A percentile compares a stretch with the other conserved stretches of the same genome.
These are phyloP conservation scores for Aphis craccivora DNA, from an alignment of 1,140 invertebrate species.

Conservation along the genomic window DNA sequence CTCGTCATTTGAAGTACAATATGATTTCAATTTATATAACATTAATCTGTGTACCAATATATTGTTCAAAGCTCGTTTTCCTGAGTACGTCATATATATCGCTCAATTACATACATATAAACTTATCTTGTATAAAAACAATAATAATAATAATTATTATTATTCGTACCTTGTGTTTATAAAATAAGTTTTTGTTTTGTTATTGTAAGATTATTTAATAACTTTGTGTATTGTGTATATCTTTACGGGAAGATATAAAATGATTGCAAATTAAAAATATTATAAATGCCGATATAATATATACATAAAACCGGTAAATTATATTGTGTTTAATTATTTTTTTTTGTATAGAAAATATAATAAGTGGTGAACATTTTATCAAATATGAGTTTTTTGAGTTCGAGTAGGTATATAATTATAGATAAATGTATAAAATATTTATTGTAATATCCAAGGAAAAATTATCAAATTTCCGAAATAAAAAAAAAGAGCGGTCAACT, in stretches of 20 bases:
- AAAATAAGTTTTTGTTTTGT: background rate
- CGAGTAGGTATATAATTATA: too few relatives aligned
- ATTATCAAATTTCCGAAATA: too few relatives aligned
- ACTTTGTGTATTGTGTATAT: background rate
- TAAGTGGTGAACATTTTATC: background rate
- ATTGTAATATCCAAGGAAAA: too few relatives aligned
- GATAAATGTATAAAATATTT: too few relatives aligned
- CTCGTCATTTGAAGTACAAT: background rate
- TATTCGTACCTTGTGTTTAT: background rate
- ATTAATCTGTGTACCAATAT: background rate
- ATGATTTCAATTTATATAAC: background rate
- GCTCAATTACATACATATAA: constrained; percentile 21
- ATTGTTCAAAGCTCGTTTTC: background rate
- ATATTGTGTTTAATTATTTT: background rate
- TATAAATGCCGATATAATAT: background rate
- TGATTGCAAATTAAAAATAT: background rate
- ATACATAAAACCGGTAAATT: background rate
- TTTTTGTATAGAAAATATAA: background rate
- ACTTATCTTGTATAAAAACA: background rate
- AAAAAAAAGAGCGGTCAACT: too few relatives aligned
- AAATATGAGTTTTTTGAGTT: background rate
- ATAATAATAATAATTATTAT: background rate
- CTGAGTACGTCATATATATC: background rate
- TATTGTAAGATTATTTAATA: background rate
- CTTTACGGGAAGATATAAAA: background rate